Evolutionary conservation across 2,113 vertebrate genomes (phyloP).

Genomic region (Calidris pugnax): DNA sequence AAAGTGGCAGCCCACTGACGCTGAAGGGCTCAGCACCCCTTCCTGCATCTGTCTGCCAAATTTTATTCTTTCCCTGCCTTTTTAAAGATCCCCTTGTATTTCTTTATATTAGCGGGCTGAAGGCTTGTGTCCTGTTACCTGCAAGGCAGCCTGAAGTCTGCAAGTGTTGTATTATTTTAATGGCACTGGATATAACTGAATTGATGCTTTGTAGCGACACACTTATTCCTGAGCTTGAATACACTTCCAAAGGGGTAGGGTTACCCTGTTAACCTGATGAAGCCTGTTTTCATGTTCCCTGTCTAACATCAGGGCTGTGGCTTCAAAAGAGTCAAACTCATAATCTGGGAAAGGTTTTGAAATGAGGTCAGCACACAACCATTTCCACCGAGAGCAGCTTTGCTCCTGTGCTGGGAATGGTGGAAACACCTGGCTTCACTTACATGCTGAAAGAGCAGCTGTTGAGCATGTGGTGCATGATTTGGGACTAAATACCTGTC

Average conservation of each 20-base stretch:
- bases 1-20: neutral
- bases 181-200: neutral
- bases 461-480: neutral
- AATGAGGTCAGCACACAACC: neutral
- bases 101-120: neutral
- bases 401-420: neutral
- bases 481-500: neutral
- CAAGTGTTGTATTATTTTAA: neutral
- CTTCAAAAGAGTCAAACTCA: neutral
- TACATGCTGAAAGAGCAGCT: neutral
- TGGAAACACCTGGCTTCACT: neutral
- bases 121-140: neutral
- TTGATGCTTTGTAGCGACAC: neutral
- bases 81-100: neutral
- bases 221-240: neutral
- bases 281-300: neutral
- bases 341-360: neutral
- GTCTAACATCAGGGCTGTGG: neutral
- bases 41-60: constrained; percentile 27
- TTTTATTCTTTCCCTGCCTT: neutral
- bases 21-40: constrained; percentile 21
- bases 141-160: neutral
- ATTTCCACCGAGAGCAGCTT: neutral
- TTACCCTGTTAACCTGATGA: neutral
- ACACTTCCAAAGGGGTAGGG: neutral